Evolutionary conservation across 2,888 invertebrate species (phyloP).

Genomic region (Mallateleia sp.): DNA sequence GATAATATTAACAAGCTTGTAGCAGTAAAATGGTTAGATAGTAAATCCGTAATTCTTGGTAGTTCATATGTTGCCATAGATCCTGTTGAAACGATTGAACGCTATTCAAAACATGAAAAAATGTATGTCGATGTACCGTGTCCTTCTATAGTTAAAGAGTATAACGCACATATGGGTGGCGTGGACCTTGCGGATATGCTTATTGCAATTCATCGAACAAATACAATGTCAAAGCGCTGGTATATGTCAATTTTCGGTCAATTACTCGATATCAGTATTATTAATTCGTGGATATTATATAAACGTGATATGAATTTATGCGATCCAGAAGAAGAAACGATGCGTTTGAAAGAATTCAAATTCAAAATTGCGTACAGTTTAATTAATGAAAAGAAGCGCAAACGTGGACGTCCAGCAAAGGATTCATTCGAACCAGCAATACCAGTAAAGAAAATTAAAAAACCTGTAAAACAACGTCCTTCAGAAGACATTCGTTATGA

Average conservation of each 20-base stretch:
- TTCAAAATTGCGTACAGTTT: slow-evolving; percentile 36
- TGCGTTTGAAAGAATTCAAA: slow-evolving; percentile 31
- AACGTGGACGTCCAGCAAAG: slow-evolving; percentile 19
- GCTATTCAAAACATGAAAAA: slow-evolving; percentile 72
- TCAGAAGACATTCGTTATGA: slow-evolving; percentile 12
- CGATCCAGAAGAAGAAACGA: not conserved
- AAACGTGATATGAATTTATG: not conserved
- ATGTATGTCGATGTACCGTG: slow-evolving; percentile 80
- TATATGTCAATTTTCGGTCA: slow-evolving; percentile 78
- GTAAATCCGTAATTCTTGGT: slow-evolving; percentile 76
- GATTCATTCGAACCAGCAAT: not conserved
- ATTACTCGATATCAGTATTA: slow-evolving; percentile 62
- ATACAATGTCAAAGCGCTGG: slow-evolving; percentile 83
- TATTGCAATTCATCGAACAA: slow-evolving; percentile 75
- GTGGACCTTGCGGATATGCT: slow-evolving; percentile 83
- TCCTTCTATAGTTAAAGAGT: slow-evolving; percentile 77
- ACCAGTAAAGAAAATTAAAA: not conserved
- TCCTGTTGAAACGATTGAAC: slow-evolving; percentile 43
- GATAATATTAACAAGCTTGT: not conserved
- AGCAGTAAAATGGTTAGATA: slow-evolving; percentile 77
- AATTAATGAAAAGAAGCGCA: slow-evolving; percentile 24
- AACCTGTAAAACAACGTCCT: not conserved
- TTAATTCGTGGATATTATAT: slow-evolving; percentile 81
- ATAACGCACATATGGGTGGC: slow-evolving; percentile 80
- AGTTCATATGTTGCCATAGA: slow-evolving; percentile 58